Conservation (phyloP, 2,797 vertebrate genomes). For the Spea hammondii region DNA sequence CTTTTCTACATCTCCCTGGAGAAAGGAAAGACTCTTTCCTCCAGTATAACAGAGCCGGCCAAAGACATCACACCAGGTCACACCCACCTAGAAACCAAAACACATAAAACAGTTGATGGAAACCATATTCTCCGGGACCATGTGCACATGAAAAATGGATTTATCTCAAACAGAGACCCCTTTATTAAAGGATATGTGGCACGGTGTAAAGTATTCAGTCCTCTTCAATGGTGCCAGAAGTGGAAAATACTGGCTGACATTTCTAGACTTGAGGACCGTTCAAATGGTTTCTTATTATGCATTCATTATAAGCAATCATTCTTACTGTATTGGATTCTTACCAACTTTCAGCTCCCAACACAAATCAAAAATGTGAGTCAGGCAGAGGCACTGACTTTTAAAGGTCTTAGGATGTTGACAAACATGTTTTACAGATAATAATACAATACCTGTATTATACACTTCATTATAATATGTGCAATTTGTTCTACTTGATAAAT, state of each 20-base stretch:
- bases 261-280: conserved; percentile 6
- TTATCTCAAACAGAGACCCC: conserved; percentile 20
- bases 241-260: conserved; percentile 13
- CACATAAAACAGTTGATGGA: conserved; percentile 42
- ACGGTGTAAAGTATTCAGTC: conserved; percentile 4
- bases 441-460: no score
- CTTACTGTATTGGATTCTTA: conserved; percentile 13
- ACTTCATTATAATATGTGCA: no score
- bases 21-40: conserved; percentile 49
- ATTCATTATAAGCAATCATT: background rate
- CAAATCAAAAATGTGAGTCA: background rate
- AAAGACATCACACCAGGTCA: conserved; percentile 43
- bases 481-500: no score
- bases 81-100: conserved; percentile 53
- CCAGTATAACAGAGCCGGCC: conserved; percentile 19
- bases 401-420: no score
- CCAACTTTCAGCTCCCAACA: background rate
- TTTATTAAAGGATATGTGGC: conserved; percentile 27
- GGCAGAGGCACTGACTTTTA: no score
- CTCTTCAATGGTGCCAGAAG: conserved; percentile 11
- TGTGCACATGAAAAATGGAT: conserved; percentile 27
- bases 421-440: no score
- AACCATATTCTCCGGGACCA: conserved; percentile 30
- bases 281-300: conserved; percentile 15
- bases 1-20: conserved; percentile 18